Evolutionary conservation across 2,797 vertebrate species (phyloP).

Genomic region (Mormyrus hasselquistii): DNA sequence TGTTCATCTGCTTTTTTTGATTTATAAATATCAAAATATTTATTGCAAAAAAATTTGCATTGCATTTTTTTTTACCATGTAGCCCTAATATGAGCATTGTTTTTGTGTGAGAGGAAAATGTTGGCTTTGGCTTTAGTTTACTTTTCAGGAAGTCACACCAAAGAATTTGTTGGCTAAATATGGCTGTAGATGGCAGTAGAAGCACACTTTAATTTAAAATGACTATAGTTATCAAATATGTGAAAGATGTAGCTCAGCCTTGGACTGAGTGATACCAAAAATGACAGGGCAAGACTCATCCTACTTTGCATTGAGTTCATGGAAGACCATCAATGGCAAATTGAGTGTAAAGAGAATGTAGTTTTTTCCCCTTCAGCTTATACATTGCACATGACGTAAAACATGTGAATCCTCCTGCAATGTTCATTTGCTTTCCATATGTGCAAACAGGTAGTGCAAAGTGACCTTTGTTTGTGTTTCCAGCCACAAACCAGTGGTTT

Average conservation of each 20-base stretch:
- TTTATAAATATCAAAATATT: background rate
- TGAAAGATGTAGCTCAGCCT: background rate
- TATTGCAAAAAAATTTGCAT: background rate
- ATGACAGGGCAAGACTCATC: background rate
- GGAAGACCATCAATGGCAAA: background rate
- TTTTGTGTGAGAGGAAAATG: background rate
- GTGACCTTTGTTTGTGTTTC: slow-evolving; percentile 22
- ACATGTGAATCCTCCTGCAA: background rate
- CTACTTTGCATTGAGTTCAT: background rate
- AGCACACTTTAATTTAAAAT: background rate
- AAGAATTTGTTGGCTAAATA: background rate
- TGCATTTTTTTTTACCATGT: background rate
- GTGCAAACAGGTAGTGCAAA: background rate
- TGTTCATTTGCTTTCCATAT: background rate
- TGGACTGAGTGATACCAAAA: background rate
- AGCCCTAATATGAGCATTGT: background rate
- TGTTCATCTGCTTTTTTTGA: background rate
- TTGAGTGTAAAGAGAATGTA: background rate
- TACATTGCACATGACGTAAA: background rate
- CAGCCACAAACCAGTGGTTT: slow-evolving; percentile 96
- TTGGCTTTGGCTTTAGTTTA: background rate
- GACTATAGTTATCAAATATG: background rate
- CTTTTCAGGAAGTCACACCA: background rate
- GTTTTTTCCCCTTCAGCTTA: background rate
- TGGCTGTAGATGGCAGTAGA: background rate